Percentiles rank a stretch among this genome's conserved stretches.
Conservation (phyloP, 2,888 invertebrate genomes). For the Synanthedon andrenaeformis region DNA sequence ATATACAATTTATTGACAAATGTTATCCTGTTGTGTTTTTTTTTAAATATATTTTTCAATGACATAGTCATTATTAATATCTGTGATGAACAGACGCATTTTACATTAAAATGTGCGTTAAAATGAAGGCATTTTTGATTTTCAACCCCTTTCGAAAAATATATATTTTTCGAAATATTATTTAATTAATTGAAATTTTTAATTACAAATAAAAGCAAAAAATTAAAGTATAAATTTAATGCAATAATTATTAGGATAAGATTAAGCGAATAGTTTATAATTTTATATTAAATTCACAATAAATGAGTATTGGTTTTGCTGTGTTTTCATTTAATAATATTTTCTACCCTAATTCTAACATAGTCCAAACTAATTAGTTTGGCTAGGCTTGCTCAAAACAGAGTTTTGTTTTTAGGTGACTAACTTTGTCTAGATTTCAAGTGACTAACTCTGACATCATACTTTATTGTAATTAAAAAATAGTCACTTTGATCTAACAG, state of each 20-base stretch:
- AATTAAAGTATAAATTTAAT: neutral
- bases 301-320: slow-evolving; percentile 57
- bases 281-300: slow-evolving; percentile 24
- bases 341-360: too few species aligned
- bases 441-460: too few species aligned
- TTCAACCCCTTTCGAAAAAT: slow-evolving; percentile 12
- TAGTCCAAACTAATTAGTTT: too few species aligned
- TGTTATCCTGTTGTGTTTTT: neutral
- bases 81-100: slow-evolving; percentile 58
- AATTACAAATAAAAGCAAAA: neutral
- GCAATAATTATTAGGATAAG: neutral
- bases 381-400: too few species aligned
- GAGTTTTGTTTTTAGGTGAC: too few species aligned
- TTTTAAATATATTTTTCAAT: neutral
- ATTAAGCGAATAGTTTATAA: neutral
- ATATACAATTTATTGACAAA: neutral
- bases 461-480: too few species aligned
- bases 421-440: too few species aligned
- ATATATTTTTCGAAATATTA: neutral
- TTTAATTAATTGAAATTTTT: neutral
- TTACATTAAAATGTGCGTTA: slow-evolving; percentile 64
- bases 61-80: slow-evolving; percentile 15
- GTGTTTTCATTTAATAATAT: slow-evolving; percentile 31
- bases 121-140: slow-evolving; percentile 46
- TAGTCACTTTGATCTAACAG: too few species aligned